Conservation (phyloP, 2,888 invertebrate genomes). For the Sminthurides aquaticus region DNA sequence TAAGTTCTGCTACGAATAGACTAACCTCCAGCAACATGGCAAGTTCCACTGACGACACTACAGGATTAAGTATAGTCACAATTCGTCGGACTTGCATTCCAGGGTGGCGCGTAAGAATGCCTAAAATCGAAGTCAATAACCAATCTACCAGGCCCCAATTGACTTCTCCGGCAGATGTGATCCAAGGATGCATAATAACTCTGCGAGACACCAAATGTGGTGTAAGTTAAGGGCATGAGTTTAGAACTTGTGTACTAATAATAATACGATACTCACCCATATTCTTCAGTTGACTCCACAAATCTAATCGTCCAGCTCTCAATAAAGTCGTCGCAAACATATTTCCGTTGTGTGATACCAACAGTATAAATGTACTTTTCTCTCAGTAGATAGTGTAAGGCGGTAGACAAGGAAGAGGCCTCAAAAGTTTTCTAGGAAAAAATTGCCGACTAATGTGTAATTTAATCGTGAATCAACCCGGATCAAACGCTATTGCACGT, state of each 20-base stretch:
- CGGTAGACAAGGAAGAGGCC: conserved; percentile 12
- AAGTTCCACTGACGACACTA: conserved; percentile 24
- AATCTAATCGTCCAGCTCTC: neutral
- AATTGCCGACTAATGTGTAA: conserved; percentile 7
- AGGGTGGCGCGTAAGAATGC: conserved; percentile 22
- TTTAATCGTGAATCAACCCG: neutral
- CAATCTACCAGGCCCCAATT: conserved; percentile 30
- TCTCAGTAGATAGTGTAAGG: conserved; percentile 21
- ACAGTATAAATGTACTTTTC: conserved; percentile 23
- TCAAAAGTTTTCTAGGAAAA: too few species aligned
- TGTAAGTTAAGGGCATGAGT: too few species aligned
- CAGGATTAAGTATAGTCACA: conserved; percentile 15
- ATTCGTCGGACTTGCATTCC: conserved; percentile 21
- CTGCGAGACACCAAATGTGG: too few species aligned
- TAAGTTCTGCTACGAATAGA: neutral
- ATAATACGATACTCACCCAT: neutral
- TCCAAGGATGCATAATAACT: conserved; percentile 30
- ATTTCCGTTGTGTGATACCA: conserved; percentile 15
- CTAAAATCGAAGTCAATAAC: conserved; percentile 21
- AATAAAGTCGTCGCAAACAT: neutral
- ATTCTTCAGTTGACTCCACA: neutral
- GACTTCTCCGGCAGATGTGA: conserved; percentile 20
- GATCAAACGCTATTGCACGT: neutral
- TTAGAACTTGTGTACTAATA: too few species aligned
- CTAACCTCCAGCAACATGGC: conserved; percentile 21